phyloP scores from a whole-genome alignment of 2,797 vertebrate species.

The Pseudopleuronectes americanus region DNA sequence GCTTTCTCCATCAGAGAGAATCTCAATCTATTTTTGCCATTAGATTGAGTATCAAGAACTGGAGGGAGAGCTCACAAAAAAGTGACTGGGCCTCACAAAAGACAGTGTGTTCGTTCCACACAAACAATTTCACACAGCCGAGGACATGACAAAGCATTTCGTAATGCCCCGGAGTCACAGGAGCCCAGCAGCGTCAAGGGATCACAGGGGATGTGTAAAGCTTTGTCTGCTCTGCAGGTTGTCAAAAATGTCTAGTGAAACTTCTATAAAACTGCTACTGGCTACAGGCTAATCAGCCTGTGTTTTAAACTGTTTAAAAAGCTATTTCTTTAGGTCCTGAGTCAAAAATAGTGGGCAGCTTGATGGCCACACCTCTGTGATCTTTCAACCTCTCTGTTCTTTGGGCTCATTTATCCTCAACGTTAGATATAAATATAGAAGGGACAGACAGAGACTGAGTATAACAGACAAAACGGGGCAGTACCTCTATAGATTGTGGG shows the following conservation, averaged over 20 bases:
- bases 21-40: slow-evolving; percentile 38
- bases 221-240: not conserved
- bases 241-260: not conserved
- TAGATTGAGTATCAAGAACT: slow-evolving; percentile 3
- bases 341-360: not conserved
- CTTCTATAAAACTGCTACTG: not conserved
- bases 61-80: not conserved
- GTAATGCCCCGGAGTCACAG: not conserved
- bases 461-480: too few species aligned
- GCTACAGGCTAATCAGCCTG: not conserved
- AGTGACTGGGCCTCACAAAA: not conserved
- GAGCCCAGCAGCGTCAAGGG: not conserved
- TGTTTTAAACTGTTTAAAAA: not conserved
- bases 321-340: too few species aligned
- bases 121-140: slow-evolving; percentile 2
- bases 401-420: too few species aligned
- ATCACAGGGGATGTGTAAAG: not conserved
- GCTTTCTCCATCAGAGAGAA: slow-evolving; percentile 25
- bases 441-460: too few species aligned
- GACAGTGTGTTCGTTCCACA: not conserved
- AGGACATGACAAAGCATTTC: slow-evolving; percentile 5
- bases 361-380: not conserved
- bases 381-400: not conserved
- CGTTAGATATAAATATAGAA: too few species aligned
- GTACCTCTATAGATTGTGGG: too few species aligned